These are phyloP conservation scores for Germaria angustata DNA, from an alignment of 2,888 invertebrate species.

Conservation along the genomic window DNA sequence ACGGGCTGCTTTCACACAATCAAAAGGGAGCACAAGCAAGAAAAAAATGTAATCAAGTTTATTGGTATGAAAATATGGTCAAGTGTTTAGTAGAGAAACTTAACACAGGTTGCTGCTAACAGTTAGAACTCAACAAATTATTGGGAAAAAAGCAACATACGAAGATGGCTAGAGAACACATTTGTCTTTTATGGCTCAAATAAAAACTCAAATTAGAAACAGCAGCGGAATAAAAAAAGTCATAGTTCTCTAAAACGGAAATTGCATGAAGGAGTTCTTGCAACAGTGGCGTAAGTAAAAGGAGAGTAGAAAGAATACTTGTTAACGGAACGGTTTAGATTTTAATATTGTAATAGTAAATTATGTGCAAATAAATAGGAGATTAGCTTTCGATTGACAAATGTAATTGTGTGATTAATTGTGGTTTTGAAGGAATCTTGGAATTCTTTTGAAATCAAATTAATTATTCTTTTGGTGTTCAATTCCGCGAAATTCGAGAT, in stretches of 20 bases:
- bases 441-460: too few species aligned
- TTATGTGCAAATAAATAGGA: too few species aligned
- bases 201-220: conserved; percentile 39
- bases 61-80: conserved; percentile 10
- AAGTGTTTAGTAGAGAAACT: conserved; percentile 3
- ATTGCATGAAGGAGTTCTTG: conserved; percentile 47
- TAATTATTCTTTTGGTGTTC: too few species aligned
- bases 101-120: conserved; percentile 18
- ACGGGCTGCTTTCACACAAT: conserved; percentile 34
- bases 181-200: conserved; percentile 54
- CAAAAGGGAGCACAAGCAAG: conserved; percentile 15
- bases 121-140: conserved; percentile 3
- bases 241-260: conserved; percentile 47
- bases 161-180: conserved; percentile 50
- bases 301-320: too few species aligned
- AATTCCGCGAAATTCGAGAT: too few species aligned
- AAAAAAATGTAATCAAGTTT: conserved; percentile 18
- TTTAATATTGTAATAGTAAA: too few species aligned
- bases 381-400: too few species aligned
- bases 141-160: not conserved
- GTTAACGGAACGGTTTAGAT: too few species aligned
- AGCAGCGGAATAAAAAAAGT: not conserved
- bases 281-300: not conserved
- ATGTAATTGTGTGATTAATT: too few species aligned
- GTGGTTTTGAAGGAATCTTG: too few species aligned